A percentile compares a stretch with the other conserved stretches of the same genome.
Evolutionary conservation across 1,140 invertebrate genomes (phyloP).

Genomic region (Vanessa atalanta): DNA sequence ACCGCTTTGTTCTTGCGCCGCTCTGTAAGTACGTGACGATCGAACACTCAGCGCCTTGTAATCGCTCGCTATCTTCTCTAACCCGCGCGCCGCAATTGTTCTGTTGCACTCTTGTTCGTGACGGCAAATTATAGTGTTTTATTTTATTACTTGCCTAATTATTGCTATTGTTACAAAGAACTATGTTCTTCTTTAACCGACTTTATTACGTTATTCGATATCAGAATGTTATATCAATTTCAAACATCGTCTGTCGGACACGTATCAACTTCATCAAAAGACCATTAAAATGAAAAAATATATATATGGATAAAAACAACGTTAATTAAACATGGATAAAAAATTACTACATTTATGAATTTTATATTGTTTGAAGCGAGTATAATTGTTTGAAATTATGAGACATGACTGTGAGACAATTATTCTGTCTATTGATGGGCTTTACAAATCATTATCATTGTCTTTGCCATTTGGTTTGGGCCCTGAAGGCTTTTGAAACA

Average conservation of each 20-base stretch:
- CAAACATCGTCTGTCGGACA: neutral
- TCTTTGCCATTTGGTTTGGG: neutral
- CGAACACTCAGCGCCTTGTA: conserved; percentile 69
- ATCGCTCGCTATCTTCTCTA: conserved; percentile 59
- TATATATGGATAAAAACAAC: neutral
- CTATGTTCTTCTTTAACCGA: conserved; percentile 34
- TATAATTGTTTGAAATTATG: neutral
- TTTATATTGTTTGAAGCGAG: neutral
- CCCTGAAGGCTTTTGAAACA: neutral
- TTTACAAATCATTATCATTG: neutral
- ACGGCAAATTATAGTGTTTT: conserved; percentile 74
- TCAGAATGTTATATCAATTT: neutral
- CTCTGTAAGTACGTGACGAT: conserved; percentile 73
- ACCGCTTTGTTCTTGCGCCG: conserved; percentile 74
- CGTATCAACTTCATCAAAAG: neutral
- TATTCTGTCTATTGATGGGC: neutral
- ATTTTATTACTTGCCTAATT: conserved; percentile 75
- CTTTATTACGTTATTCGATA: conserved; percentile 28
- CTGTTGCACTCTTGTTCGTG: conserved; percentile 57
- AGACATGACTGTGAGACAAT: neutral
- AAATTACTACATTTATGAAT: neutral
- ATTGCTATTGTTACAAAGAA: conserved; percentile 67
- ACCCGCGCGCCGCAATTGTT: conserved; percentile 64
- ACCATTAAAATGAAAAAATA: neutral
- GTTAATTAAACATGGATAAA: neutral